Evolutionary conservation across 2,797 vertebrate genomes (phyloP).

Genomic region (Enteromius unitaeniatus): DNA sequence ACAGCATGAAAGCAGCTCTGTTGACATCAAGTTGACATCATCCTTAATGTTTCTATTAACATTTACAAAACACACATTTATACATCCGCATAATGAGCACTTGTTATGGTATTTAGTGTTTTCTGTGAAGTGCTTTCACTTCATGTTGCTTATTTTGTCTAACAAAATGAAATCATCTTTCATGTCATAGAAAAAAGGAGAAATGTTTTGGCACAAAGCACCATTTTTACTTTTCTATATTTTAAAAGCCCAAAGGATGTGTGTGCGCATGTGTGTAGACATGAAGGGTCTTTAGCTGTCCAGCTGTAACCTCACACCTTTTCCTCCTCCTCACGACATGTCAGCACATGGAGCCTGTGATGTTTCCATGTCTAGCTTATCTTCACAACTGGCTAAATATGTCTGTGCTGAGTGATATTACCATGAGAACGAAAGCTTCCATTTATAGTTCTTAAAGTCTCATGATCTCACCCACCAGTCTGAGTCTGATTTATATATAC

Average conservation of each 20-base stretch:
- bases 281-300: slow-evolving; percentile 2
- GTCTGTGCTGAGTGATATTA: slow-evolving; percentile 32
- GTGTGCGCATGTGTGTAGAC: neutral
- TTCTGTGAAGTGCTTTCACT: neutral
- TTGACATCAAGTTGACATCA: slow-evolving; percentile 15
- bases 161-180: neutral
- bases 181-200: neutral
- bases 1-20: neutral
- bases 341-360: slow-evolving; percentile 44
- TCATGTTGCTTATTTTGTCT: neutral
- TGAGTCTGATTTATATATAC: neutral
- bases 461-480: neutral
- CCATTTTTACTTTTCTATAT: neutral
- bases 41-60: neutral
- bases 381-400: slow-evolving; percentile 41
- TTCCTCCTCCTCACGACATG: slow-evolving; percentile 29
- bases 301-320: slow-evolving; percentile 42
- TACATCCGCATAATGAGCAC: neutral
- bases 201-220: neutral
- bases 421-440: slow-evolving; percentile 8
- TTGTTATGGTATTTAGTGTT: neutral
- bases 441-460: slow-evolving; percentile 21
- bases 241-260: neutral
- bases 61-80: neutral
- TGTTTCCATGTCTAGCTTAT: slow-evolving; percentile 47